These are phyloP conservation scores for Acholoe squamosa DNA, from an alignment of 2,888 invertebrate species.

Conservation along the genomic window DNA sequence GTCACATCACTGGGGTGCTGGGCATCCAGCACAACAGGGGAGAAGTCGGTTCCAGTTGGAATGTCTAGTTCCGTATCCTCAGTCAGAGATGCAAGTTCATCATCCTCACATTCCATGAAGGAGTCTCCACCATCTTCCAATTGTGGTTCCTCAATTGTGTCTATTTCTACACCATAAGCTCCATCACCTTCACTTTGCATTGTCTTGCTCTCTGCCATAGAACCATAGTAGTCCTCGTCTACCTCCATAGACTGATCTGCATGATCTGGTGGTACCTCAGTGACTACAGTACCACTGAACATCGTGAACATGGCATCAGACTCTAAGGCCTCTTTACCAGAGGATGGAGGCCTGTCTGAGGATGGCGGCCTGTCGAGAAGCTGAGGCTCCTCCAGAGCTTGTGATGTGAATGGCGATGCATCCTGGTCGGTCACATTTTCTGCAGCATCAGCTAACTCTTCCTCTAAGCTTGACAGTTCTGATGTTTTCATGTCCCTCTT, in stretches of 20 bases:
- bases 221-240: constrained; percentile 51
- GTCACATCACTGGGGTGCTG: not conserved
- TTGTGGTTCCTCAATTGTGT: constrained; percentile 71
- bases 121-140: constrained; percentile 47
- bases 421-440: constrained; percentile 5
- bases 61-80: constrained; percentile 65
- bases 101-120: constrained; percentile 60
- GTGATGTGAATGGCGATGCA: not conserved
- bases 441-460: constrained; percentile 52
- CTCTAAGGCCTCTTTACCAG: constrained; percentile 70
- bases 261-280: constrained; percentile 66
- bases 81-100: constrained; percentile 65
- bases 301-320: constrained; percentile 65
- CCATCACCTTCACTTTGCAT: constrained; percentile 51
- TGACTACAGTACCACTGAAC: constrained; percentile 63
- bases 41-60: constrained; percentile 57
- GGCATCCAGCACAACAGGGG: constrained; percentile 29
- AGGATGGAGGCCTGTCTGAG: constrained; percentile 51
- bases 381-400: constrained; percentile 57
- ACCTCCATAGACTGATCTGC: constrained; percentile 55
- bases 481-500: constrained; percentile 67
- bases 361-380: constrained; percentile 57
- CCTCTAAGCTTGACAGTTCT: constrained; percentile 77
- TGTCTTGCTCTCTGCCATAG: not conserved
- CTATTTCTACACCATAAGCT: constrained; percentile 75